Base-by-base conservation (phyloP, 1,140 invertebrate genomes). In the Pogonognathellus flavescens region DNA sequence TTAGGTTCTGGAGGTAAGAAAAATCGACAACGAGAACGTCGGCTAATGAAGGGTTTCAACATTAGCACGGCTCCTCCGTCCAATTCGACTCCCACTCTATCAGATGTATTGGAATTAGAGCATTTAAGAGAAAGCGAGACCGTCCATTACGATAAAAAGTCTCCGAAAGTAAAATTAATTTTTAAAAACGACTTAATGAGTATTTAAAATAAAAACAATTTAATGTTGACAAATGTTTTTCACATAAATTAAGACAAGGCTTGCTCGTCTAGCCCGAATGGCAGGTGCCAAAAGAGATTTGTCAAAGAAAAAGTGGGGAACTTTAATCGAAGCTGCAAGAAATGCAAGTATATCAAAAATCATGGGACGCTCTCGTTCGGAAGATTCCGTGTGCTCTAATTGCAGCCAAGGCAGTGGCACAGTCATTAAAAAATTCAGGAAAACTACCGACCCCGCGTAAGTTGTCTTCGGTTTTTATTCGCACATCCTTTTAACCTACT, bases 21-120 rank as follows among this genome's bases (percentile, higher is more conserved):
- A 92, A 97, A 97, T 90, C 93, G 96, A 0, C 96, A 97, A 90
- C 97, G 97, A 91, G 96, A 97, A 90, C 93, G 97, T 0, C 93
- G 96, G 0, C 91, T 98, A 41, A 97, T 97, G 96, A 98, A 98
- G 90, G 97, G 97, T 1, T 98, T 98, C 92, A 97, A 98, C 91
- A 96, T 97, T 62, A 94, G 93, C 1, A 93, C 94, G 0, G 92
- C 93, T 55, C 94, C 95, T 55, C 87, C 89, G 4, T 92, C 92
- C 14, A 92, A 91, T 11, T 91, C 92, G n/a, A 84, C 86, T 16
- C 84, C 83, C 16, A 76, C 82, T 9, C 62, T 87, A 16, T 89
- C 87, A 6, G 87, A 86, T 62, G 86, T 86, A 31, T 49, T 82
- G n/a, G 86, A 86, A 82, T 57, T 86, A 57, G 89, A 88, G 57